Base-by-base conservation (phyloP, 2,113 vertebrate genomes). In the Ochotona princeps region DNA sequence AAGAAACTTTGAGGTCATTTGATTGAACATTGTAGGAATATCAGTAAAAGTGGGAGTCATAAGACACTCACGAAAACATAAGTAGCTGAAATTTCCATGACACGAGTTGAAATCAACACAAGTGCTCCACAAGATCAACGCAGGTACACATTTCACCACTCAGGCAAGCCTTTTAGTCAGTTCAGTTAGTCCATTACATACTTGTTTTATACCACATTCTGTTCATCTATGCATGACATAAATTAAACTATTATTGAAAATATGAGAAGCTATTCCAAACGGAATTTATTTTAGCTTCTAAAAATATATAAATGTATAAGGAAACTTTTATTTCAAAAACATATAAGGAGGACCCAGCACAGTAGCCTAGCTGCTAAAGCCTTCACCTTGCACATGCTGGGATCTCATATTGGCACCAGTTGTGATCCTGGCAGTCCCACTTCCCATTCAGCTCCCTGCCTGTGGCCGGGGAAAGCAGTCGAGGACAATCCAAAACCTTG, bases 251-350 rank as follows among this genome's bases (percentile, higher is more conserved):
- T 73, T 80, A 92, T 20, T 75, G 35, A 73, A 61, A 75, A 2
- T 26, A 66, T 57, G 11, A 87, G 2, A 54, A 60, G 32, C 25
- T 32, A 44, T 89, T 92, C 66, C 72, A 86, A 89, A 93, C 26
- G 82, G 32, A 94, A 74, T 13, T 91, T 83, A 94, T 73, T 69
- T 85, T 47, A 80, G 20, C 61, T 76, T 92, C 86, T 60, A 28
- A 82, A 93, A 88, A 83, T 17, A 83, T 17, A 86, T 83, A 12
- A 23, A 21, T 63, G 57, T 60, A n/a, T 23, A 32, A 5, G 2
- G 80, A 79, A 95, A 32, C 30, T 92, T 79, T 70, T 80, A 73
- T 76, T 82, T 94, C 4, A 38, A 86, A 83, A 69, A 63, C 38
- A 44, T 44, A 44, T 44, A 44, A 44, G 38, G 38, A 44, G 38